phyloP scores from a whole-genome alignment of 1,140 invertebrate species.

The Scylla paramamosain region DNA sequence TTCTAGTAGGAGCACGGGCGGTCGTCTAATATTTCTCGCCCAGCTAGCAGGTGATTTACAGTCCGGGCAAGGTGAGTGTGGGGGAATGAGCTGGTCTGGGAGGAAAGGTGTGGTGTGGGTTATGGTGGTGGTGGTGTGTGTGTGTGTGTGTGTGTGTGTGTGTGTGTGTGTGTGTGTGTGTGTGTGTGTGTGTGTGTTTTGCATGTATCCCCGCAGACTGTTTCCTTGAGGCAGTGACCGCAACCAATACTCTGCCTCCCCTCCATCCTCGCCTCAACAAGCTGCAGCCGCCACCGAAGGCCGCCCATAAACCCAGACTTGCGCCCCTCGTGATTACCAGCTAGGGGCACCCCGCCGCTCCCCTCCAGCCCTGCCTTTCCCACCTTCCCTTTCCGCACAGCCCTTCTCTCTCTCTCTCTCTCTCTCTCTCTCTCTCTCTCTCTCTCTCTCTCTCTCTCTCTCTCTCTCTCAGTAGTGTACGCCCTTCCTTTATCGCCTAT shows the following conservation, averaged over 20 bases:
- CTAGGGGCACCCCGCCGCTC: background rate
- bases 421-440: background rate
- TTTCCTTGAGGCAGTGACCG: constrained; percentile 1
- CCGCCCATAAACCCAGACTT: background rate
- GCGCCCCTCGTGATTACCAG: background rate
- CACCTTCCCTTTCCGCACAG: background rate
- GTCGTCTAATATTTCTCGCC: background rate
- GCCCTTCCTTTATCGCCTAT: too few relatives aligned
- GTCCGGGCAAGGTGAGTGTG: background rate
- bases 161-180: background rate
- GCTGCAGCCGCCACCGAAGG: background rate
- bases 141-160: constrained; percentile 1
- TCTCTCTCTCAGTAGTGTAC: too few relatives aligned
- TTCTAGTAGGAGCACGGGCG: background rate
- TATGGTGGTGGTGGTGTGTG: background rate
- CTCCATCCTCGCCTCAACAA: background rate
- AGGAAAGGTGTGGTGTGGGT: background rate
- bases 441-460: background rate
- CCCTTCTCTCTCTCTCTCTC: background rate
- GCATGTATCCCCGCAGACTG: background rate
- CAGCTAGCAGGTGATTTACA: background rate
- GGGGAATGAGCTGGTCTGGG: background rate
- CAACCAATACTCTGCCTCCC: background rate
- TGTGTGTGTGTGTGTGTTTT: background rate
- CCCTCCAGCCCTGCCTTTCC: background rate